Evolutionary conservation across 2,888 invertebrate species (phyloP).

Genomic region (Galeopsomyia nigrocyanea): DNA sequence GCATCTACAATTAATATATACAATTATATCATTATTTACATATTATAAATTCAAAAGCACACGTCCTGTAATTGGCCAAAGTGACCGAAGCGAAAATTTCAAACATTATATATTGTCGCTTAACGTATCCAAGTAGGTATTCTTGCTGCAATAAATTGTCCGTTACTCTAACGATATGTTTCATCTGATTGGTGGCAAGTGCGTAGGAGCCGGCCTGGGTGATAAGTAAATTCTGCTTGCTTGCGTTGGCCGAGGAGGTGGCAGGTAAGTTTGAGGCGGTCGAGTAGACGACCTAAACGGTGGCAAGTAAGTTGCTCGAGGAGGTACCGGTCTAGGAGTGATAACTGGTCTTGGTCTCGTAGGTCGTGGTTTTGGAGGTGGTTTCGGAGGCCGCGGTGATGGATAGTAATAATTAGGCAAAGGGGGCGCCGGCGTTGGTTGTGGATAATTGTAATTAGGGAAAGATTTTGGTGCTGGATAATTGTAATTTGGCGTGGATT

Average conservation of each 20-base stretch:
- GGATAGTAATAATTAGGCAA: constrained; percentile 32
- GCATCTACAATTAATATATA: too few species aligned
- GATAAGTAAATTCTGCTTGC: constrained; percentile 27
- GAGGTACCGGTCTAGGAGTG: constrained; percentile 42
- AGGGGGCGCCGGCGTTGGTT: constrained; percentile 19
- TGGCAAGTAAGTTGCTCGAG: constrained; percentile 45
- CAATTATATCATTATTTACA: too few species aligned
- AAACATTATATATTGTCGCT: neutral
- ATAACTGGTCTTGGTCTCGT: constrained; percentile 43
- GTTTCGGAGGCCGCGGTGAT: constrained; percentile 35
- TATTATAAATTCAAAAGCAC: too few species aligned
- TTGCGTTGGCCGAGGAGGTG: constrained; percentile 24
- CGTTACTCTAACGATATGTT: constrained; percentile 1
- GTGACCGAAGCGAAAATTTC: constrained; percentile 7
- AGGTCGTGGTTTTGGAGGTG: constrained; percentile 35
- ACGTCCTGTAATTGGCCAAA: too few species aligned
- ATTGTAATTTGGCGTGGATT: constrained; percentile 17
- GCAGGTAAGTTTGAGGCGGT: constrained; percentile 28
- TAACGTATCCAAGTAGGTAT: neutral
- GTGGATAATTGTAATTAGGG: constrained; percentile 33
- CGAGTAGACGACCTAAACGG: constrained; percentile 42
- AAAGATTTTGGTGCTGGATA: too few species aligned
- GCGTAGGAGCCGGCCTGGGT: constrained; percentile 32
- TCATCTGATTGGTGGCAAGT: constrained; percentile 49
- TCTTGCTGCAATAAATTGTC: neutral